Conservation (phyloP, 53 echinoderm and acorn worm species). For the Paelopatides confundens region DNA sequence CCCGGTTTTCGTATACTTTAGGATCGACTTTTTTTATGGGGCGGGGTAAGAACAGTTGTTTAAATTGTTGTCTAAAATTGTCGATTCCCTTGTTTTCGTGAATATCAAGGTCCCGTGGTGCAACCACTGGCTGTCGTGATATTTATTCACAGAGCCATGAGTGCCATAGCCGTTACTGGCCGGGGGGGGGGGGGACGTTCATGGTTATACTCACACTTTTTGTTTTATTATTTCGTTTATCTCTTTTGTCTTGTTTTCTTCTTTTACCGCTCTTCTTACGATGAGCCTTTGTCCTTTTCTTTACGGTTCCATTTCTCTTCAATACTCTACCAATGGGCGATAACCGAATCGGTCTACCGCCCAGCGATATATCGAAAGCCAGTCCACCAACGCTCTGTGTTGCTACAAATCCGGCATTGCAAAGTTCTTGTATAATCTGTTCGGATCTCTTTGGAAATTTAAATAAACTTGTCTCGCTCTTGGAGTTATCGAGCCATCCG, state of each 20-base stretch:
- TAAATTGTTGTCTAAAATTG: too few relatives aligned
- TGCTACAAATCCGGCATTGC: conserved; percentile 18
- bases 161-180: too few relatives aligned
- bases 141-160: too few relatives aligned
- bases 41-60: too few relatives aligned
- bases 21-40: too few relatives aligned
- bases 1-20: too few relatives aligned
- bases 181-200: too few relatives aligned
- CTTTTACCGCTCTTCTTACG: conserved; percentile 6
- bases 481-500: background rate
- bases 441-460: background rate
- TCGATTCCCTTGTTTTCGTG: too few relatives aligned
- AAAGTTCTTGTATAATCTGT: conserved; percentile 11
- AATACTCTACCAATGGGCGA: conserved; percentile 15
- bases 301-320: background rate
- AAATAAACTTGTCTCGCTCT: conserved; percentile 16
- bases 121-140: too few relatives aligned
- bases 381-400: background rate
- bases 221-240: background rate
- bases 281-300: conserved; percentile 17
- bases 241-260: conserved; percentile 1
- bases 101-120: too few relatives aligned
- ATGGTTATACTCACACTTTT: background rate
- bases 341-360: conserved; percentile 30
- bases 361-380: conserved; percentile 32